These are phyloP conservation scores for Ornithoptera priamus DNA, from an alignment of 2,888 invertebrate species.

Conservation along the genomic window DNA sequence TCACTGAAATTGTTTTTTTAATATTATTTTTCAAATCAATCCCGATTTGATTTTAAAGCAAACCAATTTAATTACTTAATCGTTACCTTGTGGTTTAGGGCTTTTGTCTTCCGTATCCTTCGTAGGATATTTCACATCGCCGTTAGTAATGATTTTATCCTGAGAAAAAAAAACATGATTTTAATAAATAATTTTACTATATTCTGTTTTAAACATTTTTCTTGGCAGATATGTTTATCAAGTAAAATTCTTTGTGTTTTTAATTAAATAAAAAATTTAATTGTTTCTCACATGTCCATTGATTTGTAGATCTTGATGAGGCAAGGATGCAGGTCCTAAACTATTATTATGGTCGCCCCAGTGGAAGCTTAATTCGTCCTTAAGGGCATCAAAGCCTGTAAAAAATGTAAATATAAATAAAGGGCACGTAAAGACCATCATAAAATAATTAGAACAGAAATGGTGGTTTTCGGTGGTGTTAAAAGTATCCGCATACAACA, in stretches of 20 bases:
- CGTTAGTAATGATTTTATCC: slow-evolving; percentile 69
- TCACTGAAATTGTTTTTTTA: slow-evolving; percentile 51
- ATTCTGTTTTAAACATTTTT: too few relatives aligned
- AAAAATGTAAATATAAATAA: not conserved
- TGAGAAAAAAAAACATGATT: slow-evolving; percentile 33
- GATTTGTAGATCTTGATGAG: slow-evolving; percentile 46
- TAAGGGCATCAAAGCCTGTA: slow-evolving; percentile 84
- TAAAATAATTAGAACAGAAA: too few relatives aligned
- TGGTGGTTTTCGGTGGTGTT: not conserved
- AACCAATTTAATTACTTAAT: not conserved
- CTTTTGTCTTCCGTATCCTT: slow-evolving; percentile 51
- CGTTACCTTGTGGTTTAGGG: slow-evolving; percentile 62
- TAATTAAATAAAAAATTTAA: slow-evolving; percentile 13
- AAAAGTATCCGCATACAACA: not conserved
- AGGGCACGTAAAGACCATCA: not conserved
- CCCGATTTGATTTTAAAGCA: not conserved
- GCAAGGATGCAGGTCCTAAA: slow-evolving; percentile 78
- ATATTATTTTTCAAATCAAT: not conserved
- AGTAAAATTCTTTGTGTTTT: not conserved
- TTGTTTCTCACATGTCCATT: slow-evolving; percentile 63
- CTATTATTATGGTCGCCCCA: slow-evolving; percentile 84
- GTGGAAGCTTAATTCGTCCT: slow-evolving; percentile 87
- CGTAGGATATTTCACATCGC: slow-evolving; percentile 62
- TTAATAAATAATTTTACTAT: not conserved
- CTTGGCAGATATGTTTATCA: slow-evolving; percentile 1